Base-by-base conservation (phyloP, 64 coral and sea anemone genomes). In the Pachyseris speciosa region DNA sequence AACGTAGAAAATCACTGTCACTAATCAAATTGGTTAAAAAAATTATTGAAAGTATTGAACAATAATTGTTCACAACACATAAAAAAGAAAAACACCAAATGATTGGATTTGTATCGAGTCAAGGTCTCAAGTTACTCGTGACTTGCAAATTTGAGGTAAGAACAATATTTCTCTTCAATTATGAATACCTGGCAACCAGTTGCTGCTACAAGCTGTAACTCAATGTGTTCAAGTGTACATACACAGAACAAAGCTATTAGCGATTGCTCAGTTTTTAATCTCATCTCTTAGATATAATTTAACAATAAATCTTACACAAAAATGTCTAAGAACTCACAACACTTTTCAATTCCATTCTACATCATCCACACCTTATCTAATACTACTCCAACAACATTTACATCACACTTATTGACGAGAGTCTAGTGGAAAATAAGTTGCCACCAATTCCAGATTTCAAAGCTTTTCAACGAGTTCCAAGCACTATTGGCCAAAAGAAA, bases 251-350 rank as follows among this genome's bases (percentile, higher is more conserved):
- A 30, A 28, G 26, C n/a, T 12, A 37, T 19, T 36, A 26, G 31
- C 63, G 52, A 81, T 40, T 81, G 77, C 53, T 81, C 77, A 81
- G 50, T 81, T 80, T 74, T 81, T 81, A 81, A 81, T 81, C 22
- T 63, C 48, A 57, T 41, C 77, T 81, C 22, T 76, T 64, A 55
- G n/a, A 22, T 26, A 81, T 81, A 81, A 81, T 81, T 81, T 81
- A 81, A 80, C 77, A 60, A 81, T 81, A 81, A 51, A 81, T 63
- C 63, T 53, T 81, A 81, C 77, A 81, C 20, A 31, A 81, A 60
- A 81, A 79, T 36, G 19, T 81, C 53, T 81, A 81, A 9, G n/a
- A 39, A 81, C 34, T 40, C 2, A 22, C 20, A 60, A 40, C 53
- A 61, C 77, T 37, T 63, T 71, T 36, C 19, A 41, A 81, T 61